phyloP scores from a whole-genome alignment of 2,888 invertebrate species.

The Liodrosophila aerea region DNA sequence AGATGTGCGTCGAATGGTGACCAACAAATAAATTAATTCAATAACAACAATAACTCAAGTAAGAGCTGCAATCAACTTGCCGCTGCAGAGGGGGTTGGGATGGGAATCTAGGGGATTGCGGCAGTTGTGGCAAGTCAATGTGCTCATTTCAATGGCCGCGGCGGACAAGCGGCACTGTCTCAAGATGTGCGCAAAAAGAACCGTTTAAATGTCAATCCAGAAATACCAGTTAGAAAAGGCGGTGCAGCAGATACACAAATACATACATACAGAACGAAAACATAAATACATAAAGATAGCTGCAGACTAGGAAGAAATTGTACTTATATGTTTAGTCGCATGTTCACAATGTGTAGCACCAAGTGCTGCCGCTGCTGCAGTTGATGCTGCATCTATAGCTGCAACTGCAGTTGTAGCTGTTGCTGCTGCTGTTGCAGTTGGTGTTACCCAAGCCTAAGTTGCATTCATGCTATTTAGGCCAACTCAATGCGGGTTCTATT shows the following conservation, averaged over 20 bases:
- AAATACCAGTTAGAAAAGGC: conserved; percentile 78
- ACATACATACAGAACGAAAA: conserved; percentile 10
- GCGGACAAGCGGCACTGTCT: conserved; percentile 55
- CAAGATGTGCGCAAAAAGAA: conserved; percentile 75
- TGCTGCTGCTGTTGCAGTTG: conserved; percentile 5
- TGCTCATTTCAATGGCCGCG: conserved; percentile 67
- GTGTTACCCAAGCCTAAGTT: conserved; percentile 33
- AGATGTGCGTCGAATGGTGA: conserved; percentile 19
- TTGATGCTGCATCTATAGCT: conserved; percentile 11
- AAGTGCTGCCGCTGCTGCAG: conserved; percentile 29
- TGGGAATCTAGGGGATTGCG: conserved; percentile 23
- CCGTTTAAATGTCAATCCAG: conserved; percentile 79
- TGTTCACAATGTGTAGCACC: conserved; percentile 67
- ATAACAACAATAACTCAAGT: conserved; percentile 54
- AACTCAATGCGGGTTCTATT: conserved; percentile 47
- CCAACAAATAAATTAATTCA: conserved; percentile 39
- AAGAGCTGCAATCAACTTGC: conserved; percentile 50
- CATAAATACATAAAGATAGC: conserved; percentile 14
- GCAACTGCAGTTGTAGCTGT: conserved; percentile 21
- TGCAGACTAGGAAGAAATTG: conserved; percentile 58
- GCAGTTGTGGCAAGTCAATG: conserved; percentile 65
- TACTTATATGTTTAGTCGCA: conserved; percentile 69
- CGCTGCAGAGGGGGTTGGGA: neutral
- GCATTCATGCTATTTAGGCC: conserved; percentile 56
- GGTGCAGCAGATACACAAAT: conserved; percentile 45